phyloP scores from a whole-genome alignment of 1,140 invertebrate genomes.

The Drosophila insularis region DNA sequence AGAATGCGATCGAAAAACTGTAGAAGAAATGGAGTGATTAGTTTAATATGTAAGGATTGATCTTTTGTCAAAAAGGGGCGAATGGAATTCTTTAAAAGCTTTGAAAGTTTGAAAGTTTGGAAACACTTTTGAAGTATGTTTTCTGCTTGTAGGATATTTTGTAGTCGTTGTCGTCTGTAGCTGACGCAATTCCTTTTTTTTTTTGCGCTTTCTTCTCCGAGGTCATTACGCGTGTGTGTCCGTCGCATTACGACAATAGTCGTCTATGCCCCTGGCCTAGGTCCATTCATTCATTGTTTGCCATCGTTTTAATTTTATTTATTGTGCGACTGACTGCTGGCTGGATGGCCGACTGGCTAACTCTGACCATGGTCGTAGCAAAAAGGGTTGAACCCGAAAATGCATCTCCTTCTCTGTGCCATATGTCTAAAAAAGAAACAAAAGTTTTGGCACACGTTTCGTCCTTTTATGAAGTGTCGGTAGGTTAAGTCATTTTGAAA shows the following conservation, averaged over 20 bases:
- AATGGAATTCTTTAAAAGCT: too few species aligned
- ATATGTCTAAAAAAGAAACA: background rate
- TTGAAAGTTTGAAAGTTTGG: background rate
- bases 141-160: background rate
- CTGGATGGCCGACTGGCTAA: constrained; percentile 20
- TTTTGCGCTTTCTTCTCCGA: constrained; percentile 44
- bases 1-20: background rate
- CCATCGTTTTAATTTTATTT: constrained; percentile 83
- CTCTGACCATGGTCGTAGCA: constrained; percentile 8
- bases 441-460: background rate
- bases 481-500: background rate
- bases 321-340: constrained; percentile 73
- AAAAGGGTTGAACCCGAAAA: background rate
- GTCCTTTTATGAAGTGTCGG: background rate
- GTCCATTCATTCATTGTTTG: constrained; percentile 77
- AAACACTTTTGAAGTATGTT: background rate
- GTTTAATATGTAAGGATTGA: too few species aligned
- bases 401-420: background rate
- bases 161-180: background rate
- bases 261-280: constrained; percentile 47
- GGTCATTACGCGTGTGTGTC: constrained; percentile 76
- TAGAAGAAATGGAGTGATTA: too few species aligned
- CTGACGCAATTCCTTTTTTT: constrained; percentile 7
- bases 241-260: constrained; percentile 67
- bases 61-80: too few species aligned